Evolutionary conservation across 2,113 vertebrate genomes (phyloP).

Genomic region (Scolopax mira): DNA sequence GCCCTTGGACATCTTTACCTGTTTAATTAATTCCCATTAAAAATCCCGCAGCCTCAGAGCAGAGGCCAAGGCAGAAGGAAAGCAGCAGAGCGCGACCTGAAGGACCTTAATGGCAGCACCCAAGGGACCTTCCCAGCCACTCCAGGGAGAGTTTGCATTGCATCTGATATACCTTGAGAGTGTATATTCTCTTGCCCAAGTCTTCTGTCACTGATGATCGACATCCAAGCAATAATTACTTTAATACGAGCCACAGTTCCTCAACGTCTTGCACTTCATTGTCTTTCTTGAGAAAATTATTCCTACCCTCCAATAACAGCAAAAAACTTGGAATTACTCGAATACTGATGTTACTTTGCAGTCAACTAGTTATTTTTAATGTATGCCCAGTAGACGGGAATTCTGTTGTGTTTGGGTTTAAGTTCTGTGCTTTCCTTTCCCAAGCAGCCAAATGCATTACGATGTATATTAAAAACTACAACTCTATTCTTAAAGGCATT

Average conservation of each 20-base stretch:
- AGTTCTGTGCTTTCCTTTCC: background rate
- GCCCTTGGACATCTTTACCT: background rate
- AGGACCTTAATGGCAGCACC: background rate
- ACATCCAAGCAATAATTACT: background rate
- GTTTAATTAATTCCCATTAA: background rate
- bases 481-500: background rate
- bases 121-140: background rate
- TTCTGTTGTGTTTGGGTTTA: background rate
- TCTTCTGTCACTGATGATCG: background rate
- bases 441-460: background rate
- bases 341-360: background rate
- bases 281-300: background rate
- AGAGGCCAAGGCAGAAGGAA: background rate
- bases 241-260: background rate
- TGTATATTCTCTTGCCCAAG: background rate
- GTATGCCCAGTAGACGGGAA: background rate
- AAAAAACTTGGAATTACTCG: background rate
- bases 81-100: fast-evolving
- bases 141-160: background rate
- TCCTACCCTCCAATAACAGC: background rate
- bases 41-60: background rate
- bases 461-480: background rate
- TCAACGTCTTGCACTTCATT: background rate
- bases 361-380: background rate
- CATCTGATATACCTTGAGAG: background rate